Evolutionary conservation across 2,888 invertebrate species (phyloP), one percentile per base, ranked within the genome.

Genomic region (Zootermopsis nevadensis): DNA sequence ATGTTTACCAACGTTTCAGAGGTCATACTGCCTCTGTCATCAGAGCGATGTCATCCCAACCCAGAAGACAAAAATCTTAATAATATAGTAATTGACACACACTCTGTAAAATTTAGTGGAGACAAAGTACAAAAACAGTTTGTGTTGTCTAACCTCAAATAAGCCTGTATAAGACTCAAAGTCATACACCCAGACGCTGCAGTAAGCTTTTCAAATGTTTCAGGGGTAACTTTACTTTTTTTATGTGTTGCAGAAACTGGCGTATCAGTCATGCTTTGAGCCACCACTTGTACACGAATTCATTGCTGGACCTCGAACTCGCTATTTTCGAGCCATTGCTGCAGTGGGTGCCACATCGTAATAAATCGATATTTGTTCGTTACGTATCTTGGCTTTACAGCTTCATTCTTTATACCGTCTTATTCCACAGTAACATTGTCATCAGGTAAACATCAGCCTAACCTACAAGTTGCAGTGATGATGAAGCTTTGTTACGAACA

Each of bases 241-340:
- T 60, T 60, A 27, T 85, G 83, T 85, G 84, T 90, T 91, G 83
- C 88, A 92, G 93, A 86, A 93, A 95, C 85, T 96, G 95, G 92
- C 91, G 96, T 84, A 92, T 96, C 67, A 93, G 93, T 0, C 96
- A 96, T 87, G 94, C 91, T 0, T 88, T 96, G 69, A 95, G 95
- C 53, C 96, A 96, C 88, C 96, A 97, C 87, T 89, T 94, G 12
- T 95, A 93, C 87, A 93, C 96, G 0, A 96, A 97, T 87, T 95
- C 96, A 0, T 89, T 94, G 7, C 92, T 93, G 89, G 96, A 96
- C 89, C 90, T 94, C 85, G 95, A 96, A 88, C 90, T 96, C 22
- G 93, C 93, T 79, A 89, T 91, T 80, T 89, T 93, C 60, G 94
- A 95, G 87, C 96, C 96, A 0, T 87, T 94, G 60, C 88, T 95